Evolutionary conservation across 2,113 vertebrate species (phyloP).

Genomic region (Nibea albiflora): DNA sequence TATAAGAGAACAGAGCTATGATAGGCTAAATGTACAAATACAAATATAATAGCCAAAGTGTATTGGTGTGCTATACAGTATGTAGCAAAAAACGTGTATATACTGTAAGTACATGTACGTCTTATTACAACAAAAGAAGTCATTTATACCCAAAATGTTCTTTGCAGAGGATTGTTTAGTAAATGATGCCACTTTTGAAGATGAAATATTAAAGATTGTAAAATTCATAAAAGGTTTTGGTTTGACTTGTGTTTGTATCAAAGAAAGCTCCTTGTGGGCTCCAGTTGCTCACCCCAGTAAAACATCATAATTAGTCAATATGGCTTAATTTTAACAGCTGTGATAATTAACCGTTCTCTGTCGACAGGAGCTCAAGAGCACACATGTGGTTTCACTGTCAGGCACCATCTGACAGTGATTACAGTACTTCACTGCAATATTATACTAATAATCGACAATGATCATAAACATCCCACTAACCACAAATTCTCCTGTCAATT

Average conservation of each 20-base stretch:
- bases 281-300: not conserved
- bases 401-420: not conserved
- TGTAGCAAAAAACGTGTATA: constrained; percentile 53
- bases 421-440: not conserved
- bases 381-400: not conserved
- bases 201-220: constrained; percentile 68
- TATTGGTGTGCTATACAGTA: constrained; percentile 42
- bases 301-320: not conserved
- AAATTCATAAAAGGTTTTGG: constrained; percentile 12
- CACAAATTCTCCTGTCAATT: not conserved
- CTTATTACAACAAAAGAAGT: constrained; percentile 29
- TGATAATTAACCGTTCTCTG: not conserved
- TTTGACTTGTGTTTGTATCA: constrained; percentile 36
- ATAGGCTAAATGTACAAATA: constrained; percentile 27
- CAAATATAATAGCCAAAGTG: constrained; percentile 13
- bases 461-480: constrained; percentile 14
- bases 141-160: constrained; percentile 60
- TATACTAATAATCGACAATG: not conserved
- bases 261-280: constrained; percentile 1
- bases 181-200: constrained; percentile 52
- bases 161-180: constrained; percentile 62
- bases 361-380: not conserved
- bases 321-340: not conserved
- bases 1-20: not conserved
- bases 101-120: constrained; percentile 54